Percentiles rank a stretch among this genome's conserved stretches.
Evolutionary conservation across 2,888 invertebrate genomes (phyloP).

Genomic region (Abrostola triplasia): DNA sequence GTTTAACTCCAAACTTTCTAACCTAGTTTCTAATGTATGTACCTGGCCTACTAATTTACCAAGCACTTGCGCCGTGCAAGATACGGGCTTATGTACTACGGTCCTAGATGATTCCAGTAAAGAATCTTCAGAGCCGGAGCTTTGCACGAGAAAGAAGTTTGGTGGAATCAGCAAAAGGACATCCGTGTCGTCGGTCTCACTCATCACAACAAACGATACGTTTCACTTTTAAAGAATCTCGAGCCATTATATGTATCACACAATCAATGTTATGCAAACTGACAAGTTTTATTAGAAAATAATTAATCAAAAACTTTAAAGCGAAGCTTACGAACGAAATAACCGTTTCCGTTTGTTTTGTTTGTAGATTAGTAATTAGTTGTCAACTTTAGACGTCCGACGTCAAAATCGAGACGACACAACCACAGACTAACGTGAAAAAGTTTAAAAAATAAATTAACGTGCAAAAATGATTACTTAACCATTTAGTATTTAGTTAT

Average conservation of each 20-base stretch:
- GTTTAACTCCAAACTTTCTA: conserved; percentile 80
- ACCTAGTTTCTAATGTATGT: conserved; percentile 88
- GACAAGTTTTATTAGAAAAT: not conserved
- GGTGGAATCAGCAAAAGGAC: conserved; percentile 94
- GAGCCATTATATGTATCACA: conserved; percentile 71
- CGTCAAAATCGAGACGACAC: not conserved
- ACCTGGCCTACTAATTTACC: conserved; percentile 90
- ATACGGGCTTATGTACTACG: conserved; percentile 80
- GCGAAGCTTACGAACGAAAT: not conserved
- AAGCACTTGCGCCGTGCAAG: conserved; percentile 83
- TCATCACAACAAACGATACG: conserved; percentile 76
- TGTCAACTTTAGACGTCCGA: no score
- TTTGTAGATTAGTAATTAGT: conserved; percentile 8
- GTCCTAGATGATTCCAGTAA: conserved; percentile 81
- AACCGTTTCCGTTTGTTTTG: conserved; percentile 38
- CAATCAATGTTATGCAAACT: conserved; percentile 5
- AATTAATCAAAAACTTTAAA: not conserved
- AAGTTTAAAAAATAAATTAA: no score
- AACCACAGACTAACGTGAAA: no score
- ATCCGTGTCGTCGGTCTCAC: conserved; percentile 93
- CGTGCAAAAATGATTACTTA: no score
- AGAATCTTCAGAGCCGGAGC: conserved; percentile 88
- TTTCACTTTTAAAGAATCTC: conserved; percentile 48
- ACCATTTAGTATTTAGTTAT: no score
- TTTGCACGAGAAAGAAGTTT: conserved; percentile 90